Conservation (phyloP, 2,113 vertebrate genomes). For the Acrocephalus arundinaceus region DNA sequence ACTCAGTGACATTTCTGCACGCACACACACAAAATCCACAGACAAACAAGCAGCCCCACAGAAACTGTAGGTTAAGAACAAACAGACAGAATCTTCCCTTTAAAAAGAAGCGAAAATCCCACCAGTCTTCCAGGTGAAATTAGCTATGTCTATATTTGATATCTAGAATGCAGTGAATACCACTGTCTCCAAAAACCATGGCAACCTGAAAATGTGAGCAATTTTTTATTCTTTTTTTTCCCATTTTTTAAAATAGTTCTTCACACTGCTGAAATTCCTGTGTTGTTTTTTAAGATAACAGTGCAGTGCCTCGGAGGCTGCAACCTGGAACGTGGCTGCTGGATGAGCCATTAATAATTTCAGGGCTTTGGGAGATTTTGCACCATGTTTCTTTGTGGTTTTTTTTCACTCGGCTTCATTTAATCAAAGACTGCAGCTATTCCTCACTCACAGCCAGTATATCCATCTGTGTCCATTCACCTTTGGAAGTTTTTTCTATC, state of each 20-base stretch:
- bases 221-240: not conserved
- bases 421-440: not conserved
- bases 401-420: not conserved
- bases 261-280: not conserved
- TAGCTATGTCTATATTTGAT: not conserved
- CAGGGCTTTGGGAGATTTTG: not conserved
- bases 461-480: not conserved
- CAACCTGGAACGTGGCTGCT: not conserved
- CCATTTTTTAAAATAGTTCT: not conserved
- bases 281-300: not conserved
- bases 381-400: not conserved
- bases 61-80: not conserved
- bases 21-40: not conserved
- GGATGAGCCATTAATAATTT: not conserved
- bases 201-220: conserved; percentile 29
- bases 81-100: not conserved
- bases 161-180: not conserved
- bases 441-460: not conserved
- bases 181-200: not conserved
- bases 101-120: not conserved
- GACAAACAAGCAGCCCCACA: not conserved
- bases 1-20: not conserved
- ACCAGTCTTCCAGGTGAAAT: not conserved
- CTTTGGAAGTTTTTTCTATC: not conserved
- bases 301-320: not conserved